Evolutionary conservation across 2,113 vertebrate species (phyloP).

Genomic region (Sula dactylatra): DNA sequence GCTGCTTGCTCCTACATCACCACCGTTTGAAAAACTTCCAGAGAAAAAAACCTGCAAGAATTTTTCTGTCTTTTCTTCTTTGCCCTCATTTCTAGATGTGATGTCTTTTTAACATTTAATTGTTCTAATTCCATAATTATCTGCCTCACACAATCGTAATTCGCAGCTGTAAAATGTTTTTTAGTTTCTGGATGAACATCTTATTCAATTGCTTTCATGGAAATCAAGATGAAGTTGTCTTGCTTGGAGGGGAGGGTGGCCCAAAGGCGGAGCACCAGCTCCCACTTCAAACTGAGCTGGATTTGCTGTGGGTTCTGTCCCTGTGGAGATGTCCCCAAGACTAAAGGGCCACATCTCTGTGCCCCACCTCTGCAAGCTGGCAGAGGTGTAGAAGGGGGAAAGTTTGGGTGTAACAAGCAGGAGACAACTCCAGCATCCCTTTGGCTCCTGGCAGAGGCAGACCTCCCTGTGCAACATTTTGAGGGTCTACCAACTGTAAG

Average conservation of each 20-base stretch:
- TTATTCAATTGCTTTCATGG: background rate
- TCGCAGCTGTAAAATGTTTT: background rate
- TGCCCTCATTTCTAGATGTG: background rate
- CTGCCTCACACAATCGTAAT: background rate
- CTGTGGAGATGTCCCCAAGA: background rate
- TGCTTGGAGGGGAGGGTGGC: background rate
- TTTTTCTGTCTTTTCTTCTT: background rate
- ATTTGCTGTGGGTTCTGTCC: background rate
- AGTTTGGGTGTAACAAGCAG: background rate
- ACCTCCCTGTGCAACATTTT: background rate
- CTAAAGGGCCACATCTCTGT: background rate
- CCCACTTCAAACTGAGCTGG: background rate
- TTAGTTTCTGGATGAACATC: background rate
- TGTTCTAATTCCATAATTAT: background rate
- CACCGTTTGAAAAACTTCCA: background rate
- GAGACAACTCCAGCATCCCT: background rate
- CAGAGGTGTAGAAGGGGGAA: background rate
- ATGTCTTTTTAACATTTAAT: background rate
- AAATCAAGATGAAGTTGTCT: background rate
- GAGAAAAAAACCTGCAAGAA: background rate
- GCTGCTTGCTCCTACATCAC: background rate
- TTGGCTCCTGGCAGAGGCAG: background rate
- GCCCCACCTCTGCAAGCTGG: background rate
- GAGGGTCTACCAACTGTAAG: rapidly evolving
- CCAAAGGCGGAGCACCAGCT: background rate